Evolutionary conservation across 2,113 vertebrate genomes (phyloP).

Genomic region (Engystomops pustulosus): DNA sequence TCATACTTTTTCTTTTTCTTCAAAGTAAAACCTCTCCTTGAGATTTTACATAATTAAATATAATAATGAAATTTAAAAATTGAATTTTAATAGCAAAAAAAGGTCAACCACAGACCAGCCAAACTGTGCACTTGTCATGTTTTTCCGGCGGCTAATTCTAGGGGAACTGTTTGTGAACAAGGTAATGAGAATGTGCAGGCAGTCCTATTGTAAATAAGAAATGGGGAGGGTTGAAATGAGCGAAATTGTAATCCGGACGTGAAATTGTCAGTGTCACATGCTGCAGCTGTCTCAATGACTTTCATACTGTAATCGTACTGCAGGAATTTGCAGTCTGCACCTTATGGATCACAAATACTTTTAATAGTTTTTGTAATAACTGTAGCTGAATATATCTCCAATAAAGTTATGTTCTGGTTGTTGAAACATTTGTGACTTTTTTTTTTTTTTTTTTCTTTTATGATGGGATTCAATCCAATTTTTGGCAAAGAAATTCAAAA

Average conservation of each 20-base stretch:
- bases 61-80: no score
- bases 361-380: conserved; percentile 82
- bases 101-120: conserved; percentile 70
- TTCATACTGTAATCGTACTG: conserved; percentile 86
- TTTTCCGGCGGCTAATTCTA: conserved; percentile 69
- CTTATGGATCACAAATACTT: conserved; percentile 90
- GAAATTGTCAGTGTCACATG: conserved; percentile 74
- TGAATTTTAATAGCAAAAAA: no score
- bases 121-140: conserved; percentile 71
- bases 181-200: conserved; percentile 71
- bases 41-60: no score
- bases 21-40: background rate
- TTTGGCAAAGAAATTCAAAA: no score
- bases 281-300: conserved; percentile 82
- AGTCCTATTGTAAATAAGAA: conserved; percentile 79
- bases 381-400: conserved; percentile 94
- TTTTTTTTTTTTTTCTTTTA: no score
- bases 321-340: conserved; percentile 88
- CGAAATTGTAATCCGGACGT: conserved; percentile 73
- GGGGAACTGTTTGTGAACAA: conserved; percentile 65
- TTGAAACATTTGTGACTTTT: conserved; percentile 66
- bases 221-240: conserved; percentile 76
- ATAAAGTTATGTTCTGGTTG: conserved; percentile 94
- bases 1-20: background rate
- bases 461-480: no score